Base-by-base conservation (phyloP, 2,113 vertebrate species). In the Gila orcuttii region DNA sequence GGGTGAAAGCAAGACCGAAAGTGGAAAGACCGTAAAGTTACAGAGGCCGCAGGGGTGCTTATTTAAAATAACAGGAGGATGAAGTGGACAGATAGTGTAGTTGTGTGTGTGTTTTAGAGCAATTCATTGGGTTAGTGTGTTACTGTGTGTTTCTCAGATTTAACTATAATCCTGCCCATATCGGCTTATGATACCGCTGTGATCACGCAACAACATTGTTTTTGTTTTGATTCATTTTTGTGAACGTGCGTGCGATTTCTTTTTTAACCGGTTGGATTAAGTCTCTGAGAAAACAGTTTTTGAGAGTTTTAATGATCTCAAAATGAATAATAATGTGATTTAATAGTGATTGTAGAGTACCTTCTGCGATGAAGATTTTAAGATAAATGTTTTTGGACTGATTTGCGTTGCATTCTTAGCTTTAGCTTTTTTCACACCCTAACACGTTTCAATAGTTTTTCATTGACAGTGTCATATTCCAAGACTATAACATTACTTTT, bases 111-210 rank as follows among this genome's bases (percentile, higher is more conserved):
- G n/a, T 78, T n/a, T 6, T 82, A 78, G 39, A 77, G 42, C 33
- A 73, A 64, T 90, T 92, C 89, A 90, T 60, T 78, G 69, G 89
- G 89, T 86, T 68, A 86, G 88, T 88, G 78, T 73, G 85, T 74
- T 86, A 89, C 62, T 82, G 68, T 76, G 68, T 74, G 79, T 85
- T 87, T 86, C 75, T 79, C 73, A 50, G 59, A 86, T 55, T 78
- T 15, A 68, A 81, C 79, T 60, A 23, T 86, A 79, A 80, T 88
- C 87, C 80, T 21, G 59, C 33, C 45, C 23, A 45, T 50, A 83
- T 50, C 25, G 31, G 45, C n/a, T 39, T 76, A 79, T 87, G 90
- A 89, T 83, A 80, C 83, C 55, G 68, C 55, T 64, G 42, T n/a
- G 25, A 19, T 82, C 75, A 42, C 28, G n/a, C 19, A 68, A 60